Conservation (phyloP, 2,888 invertebrate genomes). For the Acleris holmiana region DNA sequence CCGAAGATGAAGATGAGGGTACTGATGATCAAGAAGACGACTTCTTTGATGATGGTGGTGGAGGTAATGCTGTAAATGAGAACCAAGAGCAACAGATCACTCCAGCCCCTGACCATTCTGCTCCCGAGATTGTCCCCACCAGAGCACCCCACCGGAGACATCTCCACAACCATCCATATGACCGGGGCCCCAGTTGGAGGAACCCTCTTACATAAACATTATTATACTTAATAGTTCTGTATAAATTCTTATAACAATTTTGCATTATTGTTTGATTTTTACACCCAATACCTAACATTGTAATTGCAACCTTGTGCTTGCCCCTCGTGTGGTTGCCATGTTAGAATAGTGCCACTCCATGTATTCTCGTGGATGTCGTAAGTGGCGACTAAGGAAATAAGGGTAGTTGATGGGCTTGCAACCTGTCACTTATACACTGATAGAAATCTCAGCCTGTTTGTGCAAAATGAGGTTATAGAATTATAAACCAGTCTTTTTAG, state of each 20-base stretch:
- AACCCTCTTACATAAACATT: slow-evolving; percentile 38
- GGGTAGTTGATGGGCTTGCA: too few relatives aligned
- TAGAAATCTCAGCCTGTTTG: too few relatives aligned
- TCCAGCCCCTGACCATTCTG: slow-evolving; percentile 43
- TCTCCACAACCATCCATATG: slow-evolving; percentile 81
- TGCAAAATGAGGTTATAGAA: too few relatives aligned
- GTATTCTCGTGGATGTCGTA: too few relatives aligned
- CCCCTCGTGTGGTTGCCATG: too few relatives aligned
- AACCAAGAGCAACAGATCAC: slow-evolving; percentile 58
- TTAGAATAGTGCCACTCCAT: too few relatives aligned
- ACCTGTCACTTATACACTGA: too few relatives aligned
- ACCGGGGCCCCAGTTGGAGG: slow-evolving; percentile 66
- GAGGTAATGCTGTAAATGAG: slow-evolving; percentile 67
- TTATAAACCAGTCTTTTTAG: too few relatives aligned
- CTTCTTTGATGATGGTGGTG: slow-evolving; percentile 64
- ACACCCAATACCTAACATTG: too few relatives aligned
- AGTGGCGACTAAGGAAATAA: too few relatives aligned
- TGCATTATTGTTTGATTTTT: slow-evolving; percentile 48
- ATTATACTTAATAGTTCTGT: slow-evolving; percentile 23
- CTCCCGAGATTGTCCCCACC: slow-evolving; percentile 51
- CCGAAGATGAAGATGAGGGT: slow-evolving; percentile 65
- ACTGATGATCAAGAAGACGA: slow-evolving; percentile 59
- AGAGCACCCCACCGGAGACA: slow-evolving; percentile 74
- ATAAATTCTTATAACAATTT: slow-evolving; percentile 24
- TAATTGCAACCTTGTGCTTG: too few relatives aligned